These are phyloP conservation scores for Enteromius unitaeniatus DNA, from an alignment of 2,797 vertebrate species.

Conservation along the genomic window DNA sequence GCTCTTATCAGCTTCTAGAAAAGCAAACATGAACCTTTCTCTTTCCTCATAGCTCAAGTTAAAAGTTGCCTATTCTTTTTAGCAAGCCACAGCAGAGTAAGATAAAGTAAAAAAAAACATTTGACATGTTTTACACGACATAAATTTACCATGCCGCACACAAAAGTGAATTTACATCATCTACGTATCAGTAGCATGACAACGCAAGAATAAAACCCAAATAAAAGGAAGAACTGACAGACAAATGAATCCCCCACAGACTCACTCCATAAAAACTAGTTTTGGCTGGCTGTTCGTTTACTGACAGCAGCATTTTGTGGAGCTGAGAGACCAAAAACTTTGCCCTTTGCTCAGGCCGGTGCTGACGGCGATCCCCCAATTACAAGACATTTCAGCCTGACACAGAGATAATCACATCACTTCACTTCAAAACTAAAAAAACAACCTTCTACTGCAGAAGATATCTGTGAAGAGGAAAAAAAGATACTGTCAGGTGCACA, in stretches of 20 bases:
- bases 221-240: slow-evolving; percentile 14
- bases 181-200: background rate
- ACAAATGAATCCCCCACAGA: slow-evolving; percentile 8
- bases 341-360: slow-evolving; percentile 55
- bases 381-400: slow-evolving; percentile 46
- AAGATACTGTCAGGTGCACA: background rate
- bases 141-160: background rate
- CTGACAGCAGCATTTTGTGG: slow-evolving; percentile 39
- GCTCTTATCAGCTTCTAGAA: slow-evolving; percentile 24
- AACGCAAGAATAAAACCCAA: background rate
- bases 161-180: background rate
- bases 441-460: background rate
- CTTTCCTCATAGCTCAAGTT: slow-evolving; percentile 42
- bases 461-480: background rate
- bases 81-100: background rate
- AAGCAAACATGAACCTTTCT: slow-evolving; percentile 41
- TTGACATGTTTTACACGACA: background rate
- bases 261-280: slow-evolving; percentile 17
- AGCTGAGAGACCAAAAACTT: slow-evolving; percentile 44
- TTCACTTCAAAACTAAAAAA: slow-evolving; percentile 3
- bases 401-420: slow-evolving; percentile 49
- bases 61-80: background rate
- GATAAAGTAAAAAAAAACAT: background rate
- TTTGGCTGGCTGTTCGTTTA: slow-evolving; percentile 29
- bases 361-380: slow-evolving; percentile 49